phyloP scores from a whole-genome alignment of 2,888 invertebrate species.

The Cataglyphis cursor region DNA sequence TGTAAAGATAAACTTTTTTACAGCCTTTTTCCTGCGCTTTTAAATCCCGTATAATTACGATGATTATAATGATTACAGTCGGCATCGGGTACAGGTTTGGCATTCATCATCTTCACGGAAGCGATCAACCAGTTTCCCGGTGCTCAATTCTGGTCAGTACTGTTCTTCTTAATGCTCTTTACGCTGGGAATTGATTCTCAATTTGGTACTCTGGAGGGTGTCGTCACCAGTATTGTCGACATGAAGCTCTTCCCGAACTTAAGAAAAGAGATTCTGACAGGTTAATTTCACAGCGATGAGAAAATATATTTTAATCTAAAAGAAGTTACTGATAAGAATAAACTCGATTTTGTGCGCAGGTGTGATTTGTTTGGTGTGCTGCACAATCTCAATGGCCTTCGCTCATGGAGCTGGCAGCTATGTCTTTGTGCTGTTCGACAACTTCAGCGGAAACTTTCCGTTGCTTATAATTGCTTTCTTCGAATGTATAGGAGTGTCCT shows the following conservation, averaged over 20 bases:
- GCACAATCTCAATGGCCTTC: slow-evolving; percentile 95
- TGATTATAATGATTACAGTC: slow-evolving; percentile 90
- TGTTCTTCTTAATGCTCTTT: slow-evolving; percentile 98
- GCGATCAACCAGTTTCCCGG: slow-evolving; percentile 99
- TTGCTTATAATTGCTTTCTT: slow-evolving; percentile 96
- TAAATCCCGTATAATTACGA: neutral
- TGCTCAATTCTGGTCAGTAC: slow-evolving; percentile 97
- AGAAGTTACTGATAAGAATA: neutral
- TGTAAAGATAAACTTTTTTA: slow-evolving; percentile 3
- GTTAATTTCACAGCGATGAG: slow-evolving; percentile 83
- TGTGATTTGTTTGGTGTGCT: slow-evolving; percentile 93
- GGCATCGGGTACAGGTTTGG: slow-evolving; percentile 97
- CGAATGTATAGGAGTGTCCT: slow-evolving; percentile 97
- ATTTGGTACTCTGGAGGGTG: slow-evolving; percentile 98
- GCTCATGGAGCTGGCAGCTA: slow-evolving; percentile 98
- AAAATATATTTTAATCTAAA: neutral
- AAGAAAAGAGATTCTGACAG: slow-evolving; percentile 95
- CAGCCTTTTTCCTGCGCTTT: neutral
- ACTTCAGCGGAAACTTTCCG: slow-evolving; percentile 97
- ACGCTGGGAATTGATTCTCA: slow-evolving; percentile 98
- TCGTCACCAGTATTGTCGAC: slow-evolving; percentile 97
- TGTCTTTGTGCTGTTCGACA: slow-evolving; percentile 97
- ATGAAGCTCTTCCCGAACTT: slow-evolving; percentile 97
- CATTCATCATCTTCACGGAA: slow-evolving; percentile 99
- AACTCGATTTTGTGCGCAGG: slow-evolving; percentile 83